phyloP scores from a whole-genome alignment of 2,113 vertebrate species.

The Galemys pyrenaicus region DNA sequence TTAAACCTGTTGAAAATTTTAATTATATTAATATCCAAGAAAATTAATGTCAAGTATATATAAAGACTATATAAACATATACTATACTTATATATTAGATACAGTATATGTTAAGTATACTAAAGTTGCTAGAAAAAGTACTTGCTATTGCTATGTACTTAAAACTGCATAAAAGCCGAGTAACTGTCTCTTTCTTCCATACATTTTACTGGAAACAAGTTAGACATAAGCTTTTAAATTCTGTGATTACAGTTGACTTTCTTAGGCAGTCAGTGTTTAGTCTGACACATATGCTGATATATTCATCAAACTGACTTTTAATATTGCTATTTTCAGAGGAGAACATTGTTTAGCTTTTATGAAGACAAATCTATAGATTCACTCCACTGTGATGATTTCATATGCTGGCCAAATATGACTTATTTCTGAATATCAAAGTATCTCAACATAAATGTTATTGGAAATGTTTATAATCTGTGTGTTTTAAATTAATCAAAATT shows the following conservation, averaged over 20 bases:
- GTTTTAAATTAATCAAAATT: neutral
- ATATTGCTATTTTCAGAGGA: neutral
- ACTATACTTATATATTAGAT: neutral
- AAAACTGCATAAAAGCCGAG: neutral
- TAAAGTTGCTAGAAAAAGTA: neutral
- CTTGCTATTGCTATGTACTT: neutral
- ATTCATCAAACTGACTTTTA: neutral
- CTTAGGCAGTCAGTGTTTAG: neutral
- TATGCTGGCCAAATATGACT: neutral
- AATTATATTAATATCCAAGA: neutral
- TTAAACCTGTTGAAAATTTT: neutral
- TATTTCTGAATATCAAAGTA: neutral
- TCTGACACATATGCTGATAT: neutral
- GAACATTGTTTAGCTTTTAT: neutral
- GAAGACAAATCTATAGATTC: neutral
- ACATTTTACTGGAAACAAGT: neutral
- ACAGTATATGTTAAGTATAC: neutral
- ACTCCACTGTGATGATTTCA: neutral
- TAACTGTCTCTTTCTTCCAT: neutral
- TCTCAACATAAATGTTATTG: neutral
- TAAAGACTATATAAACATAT: no score
- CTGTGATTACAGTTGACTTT: neutral
- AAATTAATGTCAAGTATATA: no score
- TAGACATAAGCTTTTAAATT: neutral
- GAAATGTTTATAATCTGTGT: neutral